Evolutionary conservation across 2,113 vertebrate genomes (phyloP).

Genomic region (Anseranas semipalmata): DNA sequence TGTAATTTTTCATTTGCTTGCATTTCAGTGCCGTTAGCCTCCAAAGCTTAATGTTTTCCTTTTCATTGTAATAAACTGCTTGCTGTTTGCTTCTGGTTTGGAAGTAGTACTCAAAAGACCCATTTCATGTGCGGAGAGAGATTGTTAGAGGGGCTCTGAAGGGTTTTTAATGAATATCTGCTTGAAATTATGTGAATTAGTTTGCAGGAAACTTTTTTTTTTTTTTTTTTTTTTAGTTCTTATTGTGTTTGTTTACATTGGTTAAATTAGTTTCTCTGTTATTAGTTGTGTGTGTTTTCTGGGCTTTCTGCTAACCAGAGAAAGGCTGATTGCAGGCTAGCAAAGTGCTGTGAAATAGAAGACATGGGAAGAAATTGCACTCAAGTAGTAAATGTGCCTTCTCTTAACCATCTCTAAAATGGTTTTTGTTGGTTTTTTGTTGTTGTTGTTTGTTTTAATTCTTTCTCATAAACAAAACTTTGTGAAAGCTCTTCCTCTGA

Average conservation of each 20-base stretch:
- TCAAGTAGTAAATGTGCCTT: background rate
- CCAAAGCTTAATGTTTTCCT: background rate
- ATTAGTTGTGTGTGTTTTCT: background rate
- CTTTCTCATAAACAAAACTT: background rate
- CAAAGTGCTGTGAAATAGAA: background rate
- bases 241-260: background rate
- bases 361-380: background rate
- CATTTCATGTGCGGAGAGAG: background rate
- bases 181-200: background rate
- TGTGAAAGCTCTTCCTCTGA: background rate
- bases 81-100: constrained; percentile 15
- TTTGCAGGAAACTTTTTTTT: background rate
- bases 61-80: background rate
- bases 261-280: constrained; percentile 19
- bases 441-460: background rate
- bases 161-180: constrained; percentile 49
- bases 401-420: background rate
- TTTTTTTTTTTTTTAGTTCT: background rate
- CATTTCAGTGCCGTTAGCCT: constrained; percentile 12
- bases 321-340: background rate
- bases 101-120: constrained; percentile 13
- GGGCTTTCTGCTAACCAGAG: background rate
- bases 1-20: background rate
- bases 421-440: background rate
- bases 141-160: background rate